Base-by-base conservation (phyloP, 2,113 vertebrate genomes). In the Seriola dumerili region DNA sequence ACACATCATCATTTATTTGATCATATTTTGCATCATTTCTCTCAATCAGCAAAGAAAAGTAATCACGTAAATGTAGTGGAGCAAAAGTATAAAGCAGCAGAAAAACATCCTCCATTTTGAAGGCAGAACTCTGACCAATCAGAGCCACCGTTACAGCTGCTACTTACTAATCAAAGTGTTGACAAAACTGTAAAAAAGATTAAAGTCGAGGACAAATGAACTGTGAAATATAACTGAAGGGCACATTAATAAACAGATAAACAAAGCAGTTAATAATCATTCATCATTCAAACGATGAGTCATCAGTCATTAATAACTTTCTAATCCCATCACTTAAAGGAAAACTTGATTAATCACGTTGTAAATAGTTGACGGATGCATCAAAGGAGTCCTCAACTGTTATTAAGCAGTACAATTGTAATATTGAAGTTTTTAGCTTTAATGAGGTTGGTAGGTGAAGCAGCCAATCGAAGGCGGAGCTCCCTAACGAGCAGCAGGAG, bases 391-490 rank as follows among this genome's bases (percentile, higher is more conserved):
- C 61, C 76, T 32, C 65, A 50, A 40, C 59, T 34, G 29, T 58
- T 16, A 59, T 55, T 29, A 68, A 48, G 14, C 48, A 48, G 42
- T 2, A n/a, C 8, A 83, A 50, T 4, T 64, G 25, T 17, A 75
- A 16, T 69, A 3, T 55, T 42, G 13, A 74, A 52, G 17, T 48
- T 71, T 66, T 62, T 50, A 1, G 3, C 1, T 44, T 72, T 66
- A 78, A 83, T 1, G 29, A 81, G 71, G 61, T 52, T 38, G 17
- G 19, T 50, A 70, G 57, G 38, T 7, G 58, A 65, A 21, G 40
- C 46, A 42, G 54, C 88, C 88, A 90, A 90, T 92, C 85, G 70
- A 65, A 21, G 12, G 73, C 0, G 67, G 19, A 3, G 76, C 42
- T n/a, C 52, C 61, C 36, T 85, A 77, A 84, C 13, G 38, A 87